Conservation (phyloP, 2,888 invertebrate genomes). For the Oscheius sp. region DNA sequence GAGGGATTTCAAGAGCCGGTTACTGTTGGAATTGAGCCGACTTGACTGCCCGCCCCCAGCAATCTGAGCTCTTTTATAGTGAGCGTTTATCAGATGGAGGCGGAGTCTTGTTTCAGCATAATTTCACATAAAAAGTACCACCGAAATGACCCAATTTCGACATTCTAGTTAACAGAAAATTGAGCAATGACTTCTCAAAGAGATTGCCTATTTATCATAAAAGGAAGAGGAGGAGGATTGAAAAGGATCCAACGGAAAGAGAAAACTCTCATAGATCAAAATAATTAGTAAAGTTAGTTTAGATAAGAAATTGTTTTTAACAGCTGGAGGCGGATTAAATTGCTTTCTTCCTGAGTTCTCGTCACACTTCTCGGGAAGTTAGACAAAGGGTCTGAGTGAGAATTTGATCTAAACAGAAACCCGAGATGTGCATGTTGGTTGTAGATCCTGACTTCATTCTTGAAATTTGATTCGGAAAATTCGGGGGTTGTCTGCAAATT, state of each 20-base stretch:
- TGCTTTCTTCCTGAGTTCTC: background rate
- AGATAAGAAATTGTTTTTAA: background rate
- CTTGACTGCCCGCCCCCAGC: conserved; percentile 9
- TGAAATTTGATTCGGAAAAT: conserved; percentile 9
- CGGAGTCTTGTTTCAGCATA: conserved; percentile 5
- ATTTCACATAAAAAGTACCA: background rate
- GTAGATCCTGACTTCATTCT: conserved; percentile 11
- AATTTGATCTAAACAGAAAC: conserved; percentile 17
- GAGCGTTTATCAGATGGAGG: conserved; percentile 23
- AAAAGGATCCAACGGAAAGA: too few species aligned
- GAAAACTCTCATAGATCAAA: background rate
- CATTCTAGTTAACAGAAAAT: background rate
- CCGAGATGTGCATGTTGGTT: conserved; percentile 9
- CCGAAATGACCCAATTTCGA: background rate
- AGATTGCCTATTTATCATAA: background rate
- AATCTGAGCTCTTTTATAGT: conserved; percentile 17
- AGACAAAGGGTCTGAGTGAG: background rate
- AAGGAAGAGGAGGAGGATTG: too few species aligned
- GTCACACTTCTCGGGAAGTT: background rate
- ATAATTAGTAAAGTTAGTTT: background rate
- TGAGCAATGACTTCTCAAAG: background rate
- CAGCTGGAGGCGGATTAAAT: background rate
- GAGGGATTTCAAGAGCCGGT: background rate
- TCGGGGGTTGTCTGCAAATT: background rate
- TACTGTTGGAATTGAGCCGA: conserved; percentile 8